Evolutionary conservation across 2,888 invertebrate genomes (phyloP), one percentile per base, ranked within the genome.

Genomic region (Steinernema scapterisci): DNA sequence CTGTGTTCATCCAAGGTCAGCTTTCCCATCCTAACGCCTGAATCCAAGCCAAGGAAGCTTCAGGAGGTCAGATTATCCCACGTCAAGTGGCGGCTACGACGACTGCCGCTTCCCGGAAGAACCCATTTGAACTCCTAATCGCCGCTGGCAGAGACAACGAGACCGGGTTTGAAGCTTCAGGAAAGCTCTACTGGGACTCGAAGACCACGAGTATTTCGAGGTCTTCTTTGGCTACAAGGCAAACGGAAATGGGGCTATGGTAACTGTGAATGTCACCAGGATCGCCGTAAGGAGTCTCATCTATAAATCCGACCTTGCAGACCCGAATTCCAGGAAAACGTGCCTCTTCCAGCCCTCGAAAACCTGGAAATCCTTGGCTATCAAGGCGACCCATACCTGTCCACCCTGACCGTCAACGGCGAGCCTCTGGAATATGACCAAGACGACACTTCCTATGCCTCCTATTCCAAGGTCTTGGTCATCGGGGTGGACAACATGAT

Each of bases 101-200:
- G 0, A 84, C 85, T 2, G 80, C 79, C 0, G 80, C 78, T 2
- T 76, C 85, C 54, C 91, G 93, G 76, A 89, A 91, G 81, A 91
- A 91, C 44, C 91, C 91, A 54, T 90, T 93, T 77, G 91, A 92
- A 82, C 89, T 94, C 38, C 85, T 92, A 9, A 91, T 91, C 0
- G 92, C 91, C 0, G 89, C 92, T 0, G 83, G 88, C 0, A 44
- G 27, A 48, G 44, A 21, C 21, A 21, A 16, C 5, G 27, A 63
- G 9, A 27, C 16, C 7, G 31, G 38, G 1, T 31, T 11, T 16
- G 51, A 46, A 11, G 78, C 78, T 11, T 48, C 21, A 2, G 82
- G 82, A 16, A 71, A 82, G 51, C 63, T 80, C 16, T 80, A 48
- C 72, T 80, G 82, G 82, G 80, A 80, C 72, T 75, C 45, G 54